Evolutionary conservation across 2,113 vertebrate genomes (phyloP).

Genomic region (Merops nubicus): DNA sequence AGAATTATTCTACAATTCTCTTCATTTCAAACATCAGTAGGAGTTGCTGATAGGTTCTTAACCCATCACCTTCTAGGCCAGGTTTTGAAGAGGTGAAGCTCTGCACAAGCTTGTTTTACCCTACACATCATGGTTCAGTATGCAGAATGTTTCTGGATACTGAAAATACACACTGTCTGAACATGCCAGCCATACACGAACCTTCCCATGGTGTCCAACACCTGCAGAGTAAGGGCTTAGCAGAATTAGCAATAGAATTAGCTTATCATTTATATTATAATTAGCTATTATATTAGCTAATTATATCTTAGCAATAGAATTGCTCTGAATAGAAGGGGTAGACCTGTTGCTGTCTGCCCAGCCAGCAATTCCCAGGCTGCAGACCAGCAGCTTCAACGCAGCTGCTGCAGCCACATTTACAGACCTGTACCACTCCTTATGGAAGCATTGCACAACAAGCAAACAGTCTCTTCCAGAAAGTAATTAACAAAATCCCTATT

Average conservation of each 20-base stretch:
- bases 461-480: background rate
- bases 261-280: too few relatives aligned
- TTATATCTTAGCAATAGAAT: too few relatives aligned
- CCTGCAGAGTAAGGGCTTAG: background rate
- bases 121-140: too few relatives aligned
- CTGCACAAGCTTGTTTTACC: too few relatives aligned
- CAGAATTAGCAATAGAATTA: too few relatives aligned
- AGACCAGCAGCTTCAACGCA: background rate
- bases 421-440: background rate
- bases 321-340: background rate
- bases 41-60: background rate
- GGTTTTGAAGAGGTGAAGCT: background rate
- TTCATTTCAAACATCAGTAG: background rate
- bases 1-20: background rate
- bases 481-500: background rate
- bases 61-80: background rate
- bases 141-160: background rate
- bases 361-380: background rate
- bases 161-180: background rate
- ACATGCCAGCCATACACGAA: background rate
- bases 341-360: background rate
- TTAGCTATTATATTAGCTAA: too few relatives aligned
- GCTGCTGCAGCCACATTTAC: background rate
- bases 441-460: background rate
- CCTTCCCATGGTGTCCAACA: background rate